A percentile compares a stretch with the other conserved stretches of the same genome.
Conservation (phyloP, 2,797 vertebrate species). For the Xiphorhynchus erythropygius region DNA sequence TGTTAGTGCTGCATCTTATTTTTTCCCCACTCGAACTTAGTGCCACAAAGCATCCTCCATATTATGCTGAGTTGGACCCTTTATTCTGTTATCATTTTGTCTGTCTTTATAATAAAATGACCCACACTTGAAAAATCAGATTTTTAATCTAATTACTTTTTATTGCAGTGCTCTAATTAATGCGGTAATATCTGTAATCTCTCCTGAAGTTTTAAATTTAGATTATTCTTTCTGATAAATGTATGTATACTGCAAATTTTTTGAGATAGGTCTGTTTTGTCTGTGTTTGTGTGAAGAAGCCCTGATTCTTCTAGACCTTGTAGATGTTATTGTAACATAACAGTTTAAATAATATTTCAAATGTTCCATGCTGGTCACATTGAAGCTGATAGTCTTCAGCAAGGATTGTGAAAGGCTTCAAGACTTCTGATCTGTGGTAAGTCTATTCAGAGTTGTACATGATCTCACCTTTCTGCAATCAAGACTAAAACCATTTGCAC, state of each 20-base stretch:
- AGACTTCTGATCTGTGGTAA: not conserved
- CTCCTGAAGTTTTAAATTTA: not conserved
- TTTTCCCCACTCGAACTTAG: not conserved
- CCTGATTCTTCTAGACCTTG: not conserved
- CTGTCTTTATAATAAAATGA: not conserved
- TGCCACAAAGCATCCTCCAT: not conserved
- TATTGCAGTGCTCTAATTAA: not conserved
- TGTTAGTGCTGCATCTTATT: not conserved
- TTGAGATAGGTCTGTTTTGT: not conserved
- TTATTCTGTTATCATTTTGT: not conserved
- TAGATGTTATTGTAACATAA: not conserved
- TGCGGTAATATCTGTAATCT: not conserved
- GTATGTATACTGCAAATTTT: not conserved
- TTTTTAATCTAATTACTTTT: not conserved
- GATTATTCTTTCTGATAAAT: not conserved
- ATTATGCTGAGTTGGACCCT: not conserved
- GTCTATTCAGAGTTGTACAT: not conserved
- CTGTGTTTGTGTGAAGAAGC: not conserved
- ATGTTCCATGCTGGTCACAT: not conserved
- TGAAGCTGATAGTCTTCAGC: not conserved
- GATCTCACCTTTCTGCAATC: not conserved
- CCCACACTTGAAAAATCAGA: not conserved
- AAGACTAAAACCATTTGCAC: not conserved
- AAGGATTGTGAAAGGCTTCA: not conserved
- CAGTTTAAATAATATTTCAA: not conserved